Evolutionary conservation across 2,113 vertebrate genomes (phyloP).

Genomic region (Saguinus midas): DNA sequence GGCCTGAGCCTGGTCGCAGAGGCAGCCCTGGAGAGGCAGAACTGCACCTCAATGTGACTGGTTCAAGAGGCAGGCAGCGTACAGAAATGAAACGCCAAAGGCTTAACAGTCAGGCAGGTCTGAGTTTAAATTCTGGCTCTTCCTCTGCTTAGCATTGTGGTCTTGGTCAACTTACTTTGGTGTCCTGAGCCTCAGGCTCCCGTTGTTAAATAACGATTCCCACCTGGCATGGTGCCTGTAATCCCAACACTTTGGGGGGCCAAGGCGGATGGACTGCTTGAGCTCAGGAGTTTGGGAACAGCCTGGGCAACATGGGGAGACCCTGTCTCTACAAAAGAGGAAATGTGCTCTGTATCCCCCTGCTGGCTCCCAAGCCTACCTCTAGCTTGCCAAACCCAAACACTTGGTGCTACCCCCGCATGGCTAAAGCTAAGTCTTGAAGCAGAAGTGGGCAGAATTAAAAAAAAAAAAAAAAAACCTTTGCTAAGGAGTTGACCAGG

Average conservation of each 20-base stretch:
- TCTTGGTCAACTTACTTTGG: neutral
- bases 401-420: fast-evolving
- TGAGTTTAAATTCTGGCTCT: neutral
- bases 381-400: neutral
- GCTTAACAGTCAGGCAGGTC: neutral
- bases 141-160: neutral
- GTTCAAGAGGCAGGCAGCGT: neutral
- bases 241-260: no score
- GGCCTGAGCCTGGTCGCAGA: neutral
- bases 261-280: no score
- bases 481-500: neutral
- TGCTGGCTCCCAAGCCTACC: neutral
- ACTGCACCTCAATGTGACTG: fast-evolving
- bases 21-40: neutral
- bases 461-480: fast-evolving
- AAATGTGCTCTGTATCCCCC: fast-evolving
- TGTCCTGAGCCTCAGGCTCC: neutral
- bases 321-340: neutral
- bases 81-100: neutral
- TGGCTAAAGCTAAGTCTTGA: neutral
- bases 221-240: no score
- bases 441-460: neutral
- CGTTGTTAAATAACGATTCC: no score
- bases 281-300: no score
- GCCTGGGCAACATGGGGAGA: no score